These are phyloP conservation scores for Ariolimax columbianus DNA, from an alignment of 2,888 invertebrate genomes.

Conservation along the genomic window DNA sequence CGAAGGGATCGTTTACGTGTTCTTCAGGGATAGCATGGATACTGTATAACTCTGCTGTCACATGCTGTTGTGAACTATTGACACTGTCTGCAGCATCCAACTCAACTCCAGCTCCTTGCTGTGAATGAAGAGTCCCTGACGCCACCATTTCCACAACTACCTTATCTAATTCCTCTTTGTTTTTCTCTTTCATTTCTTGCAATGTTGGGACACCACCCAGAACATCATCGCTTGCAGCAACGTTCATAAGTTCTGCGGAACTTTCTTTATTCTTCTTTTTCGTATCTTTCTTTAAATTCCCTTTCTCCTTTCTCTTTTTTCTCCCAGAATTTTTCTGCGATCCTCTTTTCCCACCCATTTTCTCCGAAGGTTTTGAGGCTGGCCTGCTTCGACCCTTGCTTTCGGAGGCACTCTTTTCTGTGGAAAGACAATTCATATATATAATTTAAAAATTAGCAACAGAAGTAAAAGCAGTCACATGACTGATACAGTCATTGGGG, in stretches of 20 bases:
- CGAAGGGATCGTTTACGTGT: too few relatives aligned
- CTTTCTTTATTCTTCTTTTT: neutral
- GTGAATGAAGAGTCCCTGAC: neutral
- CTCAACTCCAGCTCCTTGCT: neutral
- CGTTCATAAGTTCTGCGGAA: neutral
- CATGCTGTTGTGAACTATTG: neutral
- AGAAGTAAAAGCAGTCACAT: too few relatives aligned
- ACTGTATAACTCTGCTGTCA: neutral
- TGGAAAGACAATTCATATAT: too few relatives aligned
- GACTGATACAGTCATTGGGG: too few relatives aligned
- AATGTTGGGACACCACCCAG: neutral
- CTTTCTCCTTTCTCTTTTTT: constrained; percentile 22
- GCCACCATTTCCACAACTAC: neutral
- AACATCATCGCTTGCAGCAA: neutral
- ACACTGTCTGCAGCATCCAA: neutral
- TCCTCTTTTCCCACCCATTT: neutral
- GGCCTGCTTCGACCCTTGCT: too few relatives aligned
- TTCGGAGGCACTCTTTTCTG: neutral
- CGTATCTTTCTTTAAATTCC: constrained; percentile 10
- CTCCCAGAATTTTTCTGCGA: neutral
- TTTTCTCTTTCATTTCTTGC: neutral
- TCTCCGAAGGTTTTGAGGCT: neutral
- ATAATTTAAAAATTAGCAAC: too few relatives aligned
- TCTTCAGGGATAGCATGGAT: neutral
- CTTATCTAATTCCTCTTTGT: neutral